Evolutionary conservation across 2,113 vertebrate genomes (phyloP), one percentile per base, ranked within the genome.

Genomic region (Lathamus discolor): DNA sequence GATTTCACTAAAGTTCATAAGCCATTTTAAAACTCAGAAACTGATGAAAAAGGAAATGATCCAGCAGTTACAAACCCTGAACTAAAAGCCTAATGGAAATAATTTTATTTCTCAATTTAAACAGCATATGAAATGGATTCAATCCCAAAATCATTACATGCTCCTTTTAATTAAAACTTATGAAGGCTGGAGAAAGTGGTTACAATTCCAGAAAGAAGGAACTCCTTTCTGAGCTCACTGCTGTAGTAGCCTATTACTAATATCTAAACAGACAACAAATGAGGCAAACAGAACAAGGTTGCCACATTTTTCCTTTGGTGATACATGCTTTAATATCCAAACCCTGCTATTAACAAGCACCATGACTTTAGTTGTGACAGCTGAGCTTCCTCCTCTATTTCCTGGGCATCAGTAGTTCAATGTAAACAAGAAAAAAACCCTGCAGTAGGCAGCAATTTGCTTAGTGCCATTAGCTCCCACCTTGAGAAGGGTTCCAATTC

Each of bases 101-200:
- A 91, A 97, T 97, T 97, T 90, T 91, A 97, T 96, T 92, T 95
- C 93, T 94, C 63, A 12, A 90, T 96, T 96, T 97, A 95, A 97
- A 92, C 79, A 92, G 93, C 86, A 94, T 43, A 77, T 52, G 52
- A 95, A 95, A 94, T 93, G 94, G 88, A 96, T 93, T 91, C 83
- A 81, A 83, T 93, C 90, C 94, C 57, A 39, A 96, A 96, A 96
- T 90, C 86, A 94, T 86, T 95, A 88, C 70, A 86, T 82, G 79
- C 61, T 87, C 81, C 63, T 96, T 95, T 97, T 94, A 96, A 96
- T 94, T 94, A 96, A 96, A 97, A 93, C 86, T 93, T 93, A 95
- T 10, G 73, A 86, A 88, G 80, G 82, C 13, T 86, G 62, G 18
- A 92, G 73, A 80, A 92, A 96, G 86, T 24, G 63, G 37, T 85